Conservation (phyloP, 2,797 vertebrate genomes). For the Hipposideros larvatus region DNA sequence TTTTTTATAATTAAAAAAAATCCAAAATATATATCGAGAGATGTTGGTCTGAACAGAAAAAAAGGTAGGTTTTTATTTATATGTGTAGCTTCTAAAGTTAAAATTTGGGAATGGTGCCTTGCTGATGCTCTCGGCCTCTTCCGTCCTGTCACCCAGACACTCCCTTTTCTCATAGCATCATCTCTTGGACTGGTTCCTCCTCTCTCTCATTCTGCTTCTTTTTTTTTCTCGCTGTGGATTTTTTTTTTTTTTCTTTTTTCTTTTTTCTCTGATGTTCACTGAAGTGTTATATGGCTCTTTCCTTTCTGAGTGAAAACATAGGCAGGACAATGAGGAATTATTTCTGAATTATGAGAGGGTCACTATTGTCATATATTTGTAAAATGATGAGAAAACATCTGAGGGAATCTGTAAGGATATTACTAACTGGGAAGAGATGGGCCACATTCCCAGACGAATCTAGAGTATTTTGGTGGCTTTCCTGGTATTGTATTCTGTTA, state of each 20-base stretch:
- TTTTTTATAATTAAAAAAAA: conserved; percentile 8
- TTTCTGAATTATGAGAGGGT: neutral
- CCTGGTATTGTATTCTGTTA: neutral
- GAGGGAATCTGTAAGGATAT: neutral
- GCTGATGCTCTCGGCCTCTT: no score
- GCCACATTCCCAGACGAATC: conserved; percentile 26
- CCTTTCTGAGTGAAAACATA: neutral
- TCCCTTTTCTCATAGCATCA: neutral
- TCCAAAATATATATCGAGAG: neutral
- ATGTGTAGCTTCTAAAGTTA: neutral
- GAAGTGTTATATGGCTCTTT: neutral
- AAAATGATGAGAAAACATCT: neutral
- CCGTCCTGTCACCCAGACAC: neutral
- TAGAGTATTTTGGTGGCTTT: neutral
- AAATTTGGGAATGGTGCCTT: neutral
- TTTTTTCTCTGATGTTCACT: neutral
- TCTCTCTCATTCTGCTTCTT: neutral
- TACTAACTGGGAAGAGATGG: conserved; percentile 55
- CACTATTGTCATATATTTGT: neutral
- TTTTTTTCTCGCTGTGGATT: neutral
- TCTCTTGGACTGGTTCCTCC: neutral
- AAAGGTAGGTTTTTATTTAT: neutral
- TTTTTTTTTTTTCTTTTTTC: neutral
- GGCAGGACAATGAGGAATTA: neutral
- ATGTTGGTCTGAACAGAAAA: neutral